Base-by-base conservation (phyloP, 2,797 vertebrate genomes). In the Enteromius unitaeniatus region DNA sequence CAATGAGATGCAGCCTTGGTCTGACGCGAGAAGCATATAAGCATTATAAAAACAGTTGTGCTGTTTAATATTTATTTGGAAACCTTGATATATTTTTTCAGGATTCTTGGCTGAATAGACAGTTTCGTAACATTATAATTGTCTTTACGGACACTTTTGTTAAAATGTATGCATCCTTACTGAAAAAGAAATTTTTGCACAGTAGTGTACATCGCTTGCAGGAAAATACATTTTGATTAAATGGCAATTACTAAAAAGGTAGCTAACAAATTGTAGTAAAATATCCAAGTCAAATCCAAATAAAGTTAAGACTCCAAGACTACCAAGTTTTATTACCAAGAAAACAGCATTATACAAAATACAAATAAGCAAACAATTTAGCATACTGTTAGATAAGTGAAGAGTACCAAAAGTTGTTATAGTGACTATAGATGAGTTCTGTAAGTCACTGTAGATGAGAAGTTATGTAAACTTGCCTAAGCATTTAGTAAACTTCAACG, bases 261-360 rank as follows among this genome's bases (percentile, higher is more conserved):
- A 34, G 19, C 6, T 73, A 51, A 28, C 19, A 62, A 73, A 81
- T 68, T 47, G 26, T 2, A 73, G 19, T 31, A 73, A 73, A 73
- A 28, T 62, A 45, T 78, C 47, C 58, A 31, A 64, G 40, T 69
- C 21, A 53, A 37, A 47, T 72, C 17, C 68, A 72, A 72, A 81
- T 47, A n/a, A 47, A 28, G 19, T 60, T 73, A 10, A 9, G 34
- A 17, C 4, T 72, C n/a, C n/a, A n/a, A n/a, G n/a, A n/a, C n/a
- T n/a, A n/a, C n/a, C n/a, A n/a, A n/a, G n/a, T n/a, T n/a, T 13
- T 19, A 31, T 3, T 58, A 6, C 15, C 3, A 28, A 58, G 11
- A 42, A 51, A 67, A 37, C 11, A 37, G 8, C 28, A 28, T n/a
- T 58, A 81, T 58, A 37, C 67, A 72, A 72, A 70, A 72, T 70